Conservation (phyloP, 1,140 invertebrate species). For the Ceratosolen fusciceps region DNA sequence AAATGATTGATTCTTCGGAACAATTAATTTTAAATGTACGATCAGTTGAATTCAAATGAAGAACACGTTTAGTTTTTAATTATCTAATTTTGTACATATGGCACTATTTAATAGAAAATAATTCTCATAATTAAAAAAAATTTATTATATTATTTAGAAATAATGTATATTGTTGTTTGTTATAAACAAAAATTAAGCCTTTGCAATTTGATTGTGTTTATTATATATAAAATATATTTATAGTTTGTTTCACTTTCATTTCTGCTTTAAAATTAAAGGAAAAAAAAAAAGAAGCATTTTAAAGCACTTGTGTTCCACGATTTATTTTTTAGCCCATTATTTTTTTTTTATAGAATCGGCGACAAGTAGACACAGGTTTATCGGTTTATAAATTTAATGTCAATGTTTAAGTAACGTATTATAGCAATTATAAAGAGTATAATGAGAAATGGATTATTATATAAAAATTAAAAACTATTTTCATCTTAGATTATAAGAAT, state of each 20-base stretch:
- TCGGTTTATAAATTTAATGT: too few species aligned
- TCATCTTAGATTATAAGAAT: too few species aligned
- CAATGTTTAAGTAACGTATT: too few species aligned
- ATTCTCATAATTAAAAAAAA: conserved; percentile 19
- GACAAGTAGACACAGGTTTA: too few species aligned
- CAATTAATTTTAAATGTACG: background rate
- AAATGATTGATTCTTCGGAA: background rate
- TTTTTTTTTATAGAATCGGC: too few species aligned
- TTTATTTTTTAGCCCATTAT: conserved; percentile 25
- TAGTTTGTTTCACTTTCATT: conserved; percentile 25
- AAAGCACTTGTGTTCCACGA: background rate
- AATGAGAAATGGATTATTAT: too few species aligned
- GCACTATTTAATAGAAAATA: conserved; percentile 23
- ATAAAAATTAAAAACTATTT: too few species aligned
- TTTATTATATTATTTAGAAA: conserved; percentile 32
- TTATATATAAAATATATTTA: conserved; percentile 30
- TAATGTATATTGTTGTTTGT: conserved; percentile 45
- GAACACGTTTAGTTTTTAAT: conserved; percentile 15
- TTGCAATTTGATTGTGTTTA: conserved; percentile 19
- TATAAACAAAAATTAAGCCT: conserved; percentile 40
- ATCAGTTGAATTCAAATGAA: background rate
- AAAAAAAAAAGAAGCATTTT: conserved; percentile 2
- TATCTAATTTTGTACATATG: conserved; percentile 46
- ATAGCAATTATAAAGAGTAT: too few species aligned
- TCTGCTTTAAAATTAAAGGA: conserved; percentile 36